These are phyloP conservation scores for Salminus brasiliensis DNA, from an alignment of 2,113 vertebrate genomes.

Conservation along the genomic window DNA sequence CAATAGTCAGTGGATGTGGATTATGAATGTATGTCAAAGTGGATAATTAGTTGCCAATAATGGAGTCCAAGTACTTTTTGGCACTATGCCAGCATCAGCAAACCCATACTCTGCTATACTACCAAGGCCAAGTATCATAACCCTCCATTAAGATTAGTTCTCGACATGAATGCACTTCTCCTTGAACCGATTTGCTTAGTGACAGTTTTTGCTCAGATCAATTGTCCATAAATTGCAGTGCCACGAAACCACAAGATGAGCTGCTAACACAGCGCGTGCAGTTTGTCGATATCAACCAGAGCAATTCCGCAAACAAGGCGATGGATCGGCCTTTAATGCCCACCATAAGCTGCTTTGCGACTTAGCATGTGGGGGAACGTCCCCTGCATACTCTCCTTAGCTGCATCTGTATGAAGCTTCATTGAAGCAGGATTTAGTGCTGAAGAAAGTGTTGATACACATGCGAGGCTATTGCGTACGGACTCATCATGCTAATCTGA, in stretches of 20 bases:
- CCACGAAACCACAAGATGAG: conserved; percentile 17
- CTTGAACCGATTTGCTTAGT: conserved; percentile 1
- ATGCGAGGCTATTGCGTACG: conserved; percentile 55
- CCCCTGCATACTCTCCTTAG: conserved; percentile 47
- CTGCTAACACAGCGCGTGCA: conserved; percentile 2
- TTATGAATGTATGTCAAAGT: background rate
- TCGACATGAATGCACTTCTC: background rate
- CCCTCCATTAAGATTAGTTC: conserved; percentile 14
- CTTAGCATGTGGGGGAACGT: conserved; percentile 12
- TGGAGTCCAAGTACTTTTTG: background rate
- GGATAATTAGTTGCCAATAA: background rate
- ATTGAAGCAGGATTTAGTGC: conserved; percentile 59
- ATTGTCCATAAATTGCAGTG: background rate
- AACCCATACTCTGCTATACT: background rate
- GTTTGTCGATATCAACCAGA: conserved; percentile 22
- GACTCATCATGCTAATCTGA: conserved; percentile 65
- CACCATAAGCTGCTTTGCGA: conserved; percentile 39
- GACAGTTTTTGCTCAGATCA: background rate
- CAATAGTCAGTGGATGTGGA: too few relatives aligned
- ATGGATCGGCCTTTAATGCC: conserved; percentile 48
- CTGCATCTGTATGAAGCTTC: conserved; percentile 53
- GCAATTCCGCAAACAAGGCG: conserved; percentile 37
- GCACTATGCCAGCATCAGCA: background rate
- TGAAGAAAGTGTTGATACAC: conserved; percentile 58
- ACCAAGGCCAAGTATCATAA: background rate